phyloP scores from a whole-genome alignment of 1,140 invertebrate species.

The Temnothorax longispinosus region DNA sequence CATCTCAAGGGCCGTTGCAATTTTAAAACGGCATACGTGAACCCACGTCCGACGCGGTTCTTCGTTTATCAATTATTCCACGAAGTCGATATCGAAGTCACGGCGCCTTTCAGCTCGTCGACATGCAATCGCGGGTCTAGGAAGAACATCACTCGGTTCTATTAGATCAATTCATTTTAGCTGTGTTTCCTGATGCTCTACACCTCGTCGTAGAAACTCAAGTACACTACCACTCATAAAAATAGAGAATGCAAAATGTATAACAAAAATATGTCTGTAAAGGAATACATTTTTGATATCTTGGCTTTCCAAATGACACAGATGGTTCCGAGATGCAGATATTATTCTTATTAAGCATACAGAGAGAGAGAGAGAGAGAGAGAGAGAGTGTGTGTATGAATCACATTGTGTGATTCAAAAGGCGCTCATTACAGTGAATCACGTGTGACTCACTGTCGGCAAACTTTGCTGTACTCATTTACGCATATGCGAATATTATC shows the following conservation, averaged over 20 bases:
- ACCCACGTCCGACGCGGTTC: not conserved
- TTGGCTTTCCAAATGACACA: not conserved
- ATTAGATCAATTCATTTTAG: slow-evolving; percentile 32
- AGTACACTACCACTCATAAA: not conserved
- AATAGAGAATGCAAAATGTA: not conserved
- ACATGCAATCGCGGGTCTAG: slow-evolving; percentile 12
- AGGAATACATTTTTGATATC: not conserved
- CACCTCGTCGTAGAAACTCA: not conserved
- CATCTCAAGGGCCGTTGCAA: slow-evolving; percentile 22
- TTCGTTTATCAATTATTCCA: slow-evolving; percentile 48
- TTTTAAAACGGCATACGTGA: slow-evolving; percentile 44
- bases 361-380: not conserved
- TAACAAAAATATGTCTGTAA: not conserved
- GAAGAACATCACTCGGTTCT: not conserved
- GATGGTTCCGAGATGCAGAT: not conserved
- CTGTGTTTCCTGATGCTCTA: not conserved
- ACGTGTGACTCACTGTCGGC: slow-evolving; percentile 25
- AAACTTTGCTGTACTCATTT: slow-evolving; percentile 18
- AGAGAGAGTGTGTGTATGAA: not conserved
- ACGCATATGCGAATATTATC: slow-evolving; percentile 38
- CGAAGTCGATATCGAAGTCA: slow-evolving; percentile 33
- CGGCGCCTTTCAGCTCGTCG: slow-evolving; percentile 7
- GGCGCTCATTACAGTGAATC: slow-evolving; percentile 20
- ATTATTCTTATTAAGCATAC: not conserved
- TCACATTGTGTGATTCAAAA: slow-evolving; percentile 38